Conservation (phyloP, 2,888 invertebrate genomes). For the Atrina japonica region DNA sequence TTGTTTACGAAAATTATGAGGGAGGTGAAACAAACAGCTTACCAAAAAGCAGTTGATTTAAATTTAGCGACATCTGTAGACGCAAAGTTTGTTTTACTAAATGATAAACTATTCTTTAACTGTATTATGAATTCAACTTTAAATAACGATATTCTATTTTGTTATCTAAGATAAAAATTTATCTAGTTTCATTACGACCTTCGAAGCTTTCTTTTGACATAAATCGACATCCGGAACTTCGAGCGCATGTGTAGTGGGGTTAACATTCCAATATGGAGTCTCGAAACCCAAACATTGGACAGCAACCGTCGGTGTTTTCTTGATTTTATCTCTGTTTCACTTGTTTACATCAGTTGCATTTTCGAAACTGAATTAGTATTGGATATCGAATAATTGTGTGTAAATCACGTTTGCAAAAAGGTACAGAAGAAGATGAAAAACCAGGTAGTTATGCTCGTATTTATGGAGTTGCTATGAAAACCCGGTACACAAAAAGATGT, state of each 20-base stretch:
- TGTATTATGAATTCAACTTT: no score
- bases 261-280: slow-evolving; percentile 62
- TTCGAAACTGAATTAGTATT: no score
- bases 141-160: no score
- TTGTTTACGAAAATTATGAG: no score
- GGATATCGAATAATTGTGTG: no score
- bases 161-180: no score
- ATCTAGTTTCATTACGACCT: no score
- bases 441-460: slow-evolving; percentile 4
- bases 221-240: background rate
- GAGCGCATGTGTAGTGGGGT: slow-evolving; percentile 50
- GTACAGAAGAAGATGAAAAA: no score
- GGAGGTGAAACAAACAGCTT: slow-evolving; percentile 36
- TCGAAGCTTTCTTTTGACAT: background rate
- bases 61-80: background rate
- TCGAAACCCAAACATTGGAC: slow-evolving; percentile 25
- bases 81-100: background rate
- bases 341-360: no score
- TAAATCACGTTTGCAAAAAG: no score
- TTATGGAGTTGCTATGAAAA: slow-evolving; percentile 33
- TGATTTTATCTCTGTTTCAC: no score
- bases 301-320: slow-evolving; percentile 6
- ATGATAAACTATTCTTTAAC: no score
- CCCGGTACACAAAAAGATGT: background rate
- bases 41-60: background rate